Percentiles rank a stretch among this genome's conserved stretches.
Evolutionary conservation across 2,797 vertebrate species (phyloP).

Genomic region (Ficedula albicollis): DNA sequence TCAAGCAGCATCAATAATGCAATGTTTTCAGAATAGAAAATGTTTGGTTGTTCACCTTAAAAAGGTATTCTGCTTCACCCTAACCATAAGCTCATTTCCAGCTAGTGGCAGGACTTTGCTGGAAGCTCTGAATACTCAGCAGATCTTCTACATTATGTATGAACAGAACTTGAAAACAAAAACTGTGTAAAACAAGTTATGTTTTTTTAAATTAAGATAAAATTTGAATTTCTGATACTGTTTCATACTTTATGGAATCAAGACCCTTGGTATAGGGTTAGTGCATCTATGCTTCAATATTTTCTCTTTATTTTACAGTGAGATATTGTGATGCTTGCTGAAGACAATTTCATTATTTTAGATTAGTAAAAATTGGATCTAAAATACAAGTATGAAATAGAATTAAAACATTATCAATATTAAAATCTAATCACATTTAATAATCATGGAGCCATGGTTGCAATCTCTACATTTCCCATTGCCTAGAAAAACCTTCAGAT

Average conservation of each 20-base stretch:
- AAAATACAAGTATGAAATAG: not conserved
- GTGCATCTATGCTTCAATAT: not conserved
- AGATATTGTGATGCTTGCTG: not conserved
- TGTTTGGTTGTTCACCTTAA: not conserved
- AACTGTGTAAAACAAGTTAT: not conserved
- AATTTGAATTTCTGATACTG: not conserved
- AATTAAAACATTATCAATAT: not conserved
- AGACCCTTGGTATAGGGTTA: not conserved
- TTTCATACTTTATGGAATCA: not conserved
- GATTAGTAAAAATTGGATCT: not conserved
- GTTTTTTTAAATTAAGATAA: not conserved
- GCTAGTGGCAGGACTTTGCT: not conserved
- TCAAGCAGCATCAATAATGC: not conserved
- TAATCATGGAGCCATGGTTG: not conserved
- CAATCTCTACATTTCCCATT: not conserved
- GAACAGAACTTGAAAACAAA: not conserved
- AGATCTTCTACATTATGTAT: not conserved
- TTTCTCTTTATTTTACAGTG: not conserved
- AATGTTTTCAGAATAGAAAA: not conserved
- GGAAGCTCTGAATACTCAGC: not conserved
- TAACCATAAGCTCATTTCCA: not conserved
- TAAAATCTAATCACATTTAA: not conserved
- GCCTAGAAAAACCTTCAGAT: not conserved
- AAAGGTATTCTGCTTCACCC: not conserved
- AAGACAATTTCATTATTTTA: not conserved